Evolutionary conservation across 2,888 invertebrate genomes (phyloP).

Genomic region (Agrochola lota): DNA sequence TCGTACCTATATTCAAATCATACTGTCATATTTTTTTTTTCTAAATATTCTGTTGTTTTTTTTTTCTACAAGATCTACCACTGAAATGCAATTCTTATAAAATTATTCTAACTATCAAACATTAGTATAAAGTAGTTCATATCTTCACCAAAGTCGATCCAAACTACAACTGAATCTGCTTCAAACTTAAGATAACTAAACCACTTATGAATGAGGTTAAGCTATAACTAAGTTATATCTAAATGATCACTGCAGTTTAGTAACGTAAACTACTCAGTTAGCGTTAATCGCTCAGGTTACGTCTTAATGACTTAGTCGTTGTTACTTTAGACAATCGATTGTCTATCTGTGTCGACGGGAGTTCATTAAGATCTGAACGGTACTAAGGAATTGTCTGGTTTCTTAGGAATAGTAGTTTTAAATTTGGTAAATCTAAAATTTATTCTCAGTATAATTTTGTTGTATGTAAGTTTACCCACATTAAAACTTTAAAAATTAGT

Average conservation of each 20-base stretch:
- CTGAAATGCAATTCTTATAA: neutral
- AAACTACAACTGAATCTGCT: conserved; percentile 17
- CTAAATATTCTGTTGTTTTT: too few species aligned
- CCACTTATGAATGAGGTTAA: conserved; percentile 32
- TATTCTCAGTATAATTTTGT: too few species aligned
- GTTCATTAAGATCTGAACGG: conserved; percentile 54
- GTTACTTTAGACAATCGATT: conserved; percentile 30
- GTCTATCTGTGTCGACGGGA: conserved; percentile 34
- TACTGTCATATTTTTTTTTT: too few species aligned
- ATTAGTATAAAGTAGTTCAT: neutral
- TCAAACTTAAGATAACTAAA: conserved; percentile 43
- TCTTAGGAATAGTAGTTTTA: neutral
- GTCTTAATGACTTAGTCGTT: conserved; percentile 35
- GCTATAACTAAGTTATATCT: conserved; percentile 26
- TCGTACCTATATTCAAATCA: too few species aligned
- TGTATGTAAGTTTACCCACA: too few species aligned
- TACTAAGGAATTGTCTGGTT: conserved; percentile 28
- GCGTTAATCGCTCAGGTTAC: conserved; percentile 19
- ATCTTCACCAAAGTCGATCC: conserved; percentile 3
- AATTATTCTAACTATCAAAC: neutral
- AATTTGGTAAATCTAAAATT: too few species aligned
- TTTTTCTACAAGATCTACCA: neutral
- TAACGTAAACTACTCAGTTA: conserved; percentile 29
- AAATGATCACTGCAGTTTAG: conserved; percentile 15
- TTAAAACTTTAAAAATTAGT: too few species aligned